Conservation (phyloP, 2,797 vertebrate species). For the Parauchenoglanis ngamensis region DNA sequence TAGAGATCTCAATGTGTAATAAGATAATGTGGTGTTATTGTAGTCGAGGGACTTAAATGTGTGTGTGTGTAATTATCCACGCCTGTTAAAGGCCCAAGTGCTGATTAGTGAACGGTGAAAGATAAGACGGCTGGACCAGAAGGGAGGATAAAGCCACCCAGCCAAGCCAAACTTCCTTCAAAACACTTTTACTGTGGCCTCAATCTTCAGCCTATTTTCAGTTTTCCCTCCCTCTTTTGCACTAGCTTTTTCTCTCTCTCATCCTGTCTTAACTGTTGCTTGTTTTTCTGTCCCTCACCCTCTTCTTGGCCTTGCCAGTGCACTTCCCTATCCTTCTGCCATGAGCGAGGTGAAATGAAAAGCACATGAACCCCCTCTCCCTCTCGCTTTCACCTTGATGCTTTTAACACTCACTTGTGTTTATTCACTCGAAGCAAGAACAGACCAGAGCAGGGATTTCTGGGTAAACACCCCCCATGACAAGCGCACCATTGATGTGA, state of each 20-base stretch:
- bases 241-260: background rate
- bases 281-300: slow-evolving; percentile 26
- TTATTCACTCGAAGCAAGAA: slow-evolving; percentile 29
- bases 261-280: slow-evolving; percentile 4
- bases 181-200: slow-evolving; percentile 35
- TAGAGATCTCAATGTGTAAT: slow-evolving; percentile 34
- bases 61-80: slow-evolving; percentile 41
- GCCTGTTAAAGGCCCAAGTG: slow-evolving; percentile 7
- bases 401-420: slow-evolving; percentile 41
- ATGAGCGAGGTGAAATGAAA: slow-evolving; percentile 27
- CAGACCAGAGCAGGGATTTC: slow-evolving; percentile 14
- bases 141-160: slow-evolving; percentile 34
- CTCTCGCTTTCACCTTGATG: background rate
- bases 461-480: slow-evolving; percentile 14
- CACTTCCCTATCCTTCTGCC: background rate
- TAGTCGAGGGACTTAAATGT: slow-evolving; percentile 24
- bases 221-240: background rate
- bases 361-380: background rate
- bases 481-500: slow-evolving; percentile 32
- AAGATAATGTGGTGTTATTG: slow-evolving; percentile 56
- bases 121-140: slow-evolving; percentile 42
- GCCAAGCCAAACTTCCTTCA: slow-evolving; percentile 56
- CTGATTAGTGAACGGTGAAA: slow-evolving; percentile 43
- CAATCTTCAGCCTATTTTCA: slow-evolving; percentile 28
- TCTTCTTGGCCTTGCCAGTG: background rate